Evolutionary conservation across 2,113 vertebrate species (phyloP), one percentile per base, ranked within the genome.

Genomic region (Tilapia sparmanii): DNA sequence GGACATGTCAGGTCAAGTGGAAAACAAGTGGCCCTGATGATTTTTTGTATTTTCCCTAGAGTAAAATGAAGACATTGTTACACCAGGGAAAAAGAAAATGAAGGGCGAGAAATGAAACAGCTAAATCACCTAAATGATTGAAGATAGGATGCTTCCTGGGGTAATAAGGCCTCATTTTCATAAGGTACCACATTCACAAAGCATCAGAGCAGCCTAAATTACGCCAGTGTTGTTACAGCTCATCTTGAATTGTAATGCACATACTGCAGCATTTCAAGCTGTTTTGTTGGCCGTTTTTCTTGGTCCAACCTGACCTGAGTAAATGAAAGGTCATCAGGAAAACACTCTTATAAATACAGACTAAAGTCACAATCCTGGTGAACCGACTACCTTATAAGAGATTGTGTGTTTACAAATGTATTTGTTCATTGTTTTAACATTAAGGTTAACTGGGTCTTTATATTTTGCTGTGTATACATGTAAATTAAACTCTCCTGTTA

Each of bases 1-100:
- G 84, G 80, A 91, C 93, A 95, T 95, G 94, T 95, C 94, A 95
- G 94, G 94, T 96, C 95, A 95, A 95, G 92, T 91, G 91, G 91
- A 93, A 94, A 94, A 93, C 89, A 95, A 95, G 92, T 87, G 88
- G 89, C n/a, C 22, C 83, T 92, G 90, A 92, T 94, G 81, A 92
- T 87, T 83, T 84, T 87, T 89, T 87, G 71, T 86, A 95, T 90
- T 91, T 90, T 52, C 31, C 22, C 84, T 63, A 54, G 80, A 87
- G 63, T 57, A 88, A 90, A 88, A 85, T 24, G 73, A 91, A 85
- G 50, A 82, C 73, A 19, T 4, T 35, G 87, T 83, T 80, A 80
- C 35, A 91, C 82, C 40, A 91, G 78, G 38, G 40, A 66, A 80
- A 31, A 19, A 13, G 29, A 85, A 91, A 90, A 79, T 68, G 22